These are phyloP conservation scores for Eulithis testata DNA, from an alignment of 2,888 invertebrate species.

Conservation along the genomic window DNA sequence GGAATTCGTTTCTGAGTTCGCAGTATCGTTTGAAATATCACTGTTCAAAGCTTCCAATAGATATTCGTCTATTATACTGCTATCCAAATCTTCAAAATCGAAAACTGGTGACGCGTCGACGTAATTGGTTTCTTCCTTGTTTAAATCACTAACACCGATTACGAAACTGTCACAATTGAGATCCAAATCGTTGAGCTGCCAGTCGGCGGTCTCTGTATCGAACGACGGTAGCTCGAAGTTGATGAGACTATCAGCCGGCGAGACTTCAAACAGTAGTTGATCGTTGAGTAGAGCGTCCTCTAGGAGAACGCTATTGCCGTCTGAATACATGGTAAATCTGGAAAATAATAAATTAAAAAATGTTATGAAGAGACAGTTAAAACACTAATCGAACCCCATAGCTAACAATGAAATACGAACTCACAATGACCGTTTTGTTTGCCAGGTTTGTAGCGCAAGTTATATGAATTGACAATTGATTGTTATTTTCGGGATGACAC, in stretches of 20 bases:
- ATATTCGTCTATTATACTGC: conserved; percentile 72
- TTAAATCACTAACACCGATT: conserved; percentile 65
- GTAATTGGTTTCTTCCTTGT: conserved; percentile 61
- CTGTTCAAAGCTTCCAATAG: conserved; percentile 67
- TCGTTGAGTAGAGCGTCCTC: conserved; percentile 72
- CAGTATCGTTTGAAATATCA: conserved; percentile 64
- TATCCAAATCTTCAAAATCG: conserved; percentile 75
- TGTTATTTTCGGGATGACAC: conserved; percentile 56
- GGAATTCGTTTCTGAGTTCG: conserved; percentile 57
- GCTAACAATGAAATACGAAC: conserved; percentile 22
- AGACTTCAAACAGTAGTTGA: conserved; percentile 72
- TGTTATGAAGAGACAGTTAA: conserved; percentile 18
- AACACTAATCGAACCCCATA: conserved; percentile 16
- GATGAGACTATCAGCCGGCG: conserved; percentile 76
- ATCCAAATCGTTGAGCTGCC: conserved; percentile 72
- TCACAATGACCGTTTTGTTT: conserved; percentile 35
- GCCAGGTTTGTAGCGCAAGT: conserved; percentile 44
- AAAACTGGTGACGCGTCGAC: conserved; percentile 63
- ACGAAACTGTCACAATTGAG: conserved; percentile 73
- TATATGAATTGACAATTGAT: conserved; percentile 42
- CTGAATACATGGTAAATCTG: conserved; percentile 71
- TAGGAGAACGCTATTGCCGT: conserved; percentile 59
- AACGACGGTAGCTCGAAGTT: conserved; percentile 74
- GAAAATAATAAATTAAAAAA: conserved; percentile 10
- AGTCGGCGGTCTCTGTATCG: conserved; percentile 61